phyloP scores from a whole-genome alignment of 2,113 vertebrate genomes.

The Myrmecophaga tridactyla region DNA sequence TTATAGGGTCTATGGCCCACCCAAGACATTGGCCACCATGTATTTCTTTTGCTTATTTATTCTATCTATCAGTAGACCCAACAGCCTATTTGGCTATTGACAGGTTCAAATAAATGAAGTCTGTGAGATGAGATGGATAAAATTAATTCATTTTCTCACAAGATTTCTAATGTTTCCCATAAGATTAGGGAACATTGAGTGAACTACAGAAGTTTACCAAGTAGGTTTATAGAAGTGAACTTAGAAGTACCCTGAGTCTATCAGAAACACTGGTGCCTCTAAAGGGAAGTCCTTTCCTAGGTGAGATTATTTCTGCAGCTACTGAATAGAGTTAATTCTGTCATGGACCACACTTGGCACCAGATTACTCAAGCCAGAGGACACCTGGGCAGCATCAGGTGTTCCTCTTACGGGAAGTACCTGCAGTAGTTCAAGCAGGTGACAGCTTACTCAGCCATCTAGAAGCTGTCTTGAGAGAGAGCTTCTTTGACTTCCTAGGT shows the following conservation, averaged over 20 bases:
- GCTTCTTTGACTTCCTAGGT: too few species aligned
- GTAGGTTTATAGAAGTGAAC: neutral
- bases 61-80: too few species aligned
- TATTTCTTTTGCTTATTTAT: neutral
- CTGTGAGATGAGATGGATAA: neutral
- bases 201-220: neutral
- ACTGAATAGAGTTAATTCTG: neutral
- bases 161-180: neutral
- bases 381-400: too few species aligned
- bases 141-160: neutral
- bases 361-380: too few species aligned
- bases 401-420: too few species aligned
- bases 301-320: neutral
- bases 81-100: neutral
- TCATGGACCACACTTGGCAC: neutral
- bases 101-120: neutral
- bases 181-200: neutral
- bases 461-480: too few species aligned
- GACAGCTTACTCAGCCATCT: too few species aligned
- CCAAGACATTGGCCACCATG: neutral
- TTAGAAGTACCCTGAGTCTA: neutral
- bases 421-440: too few species aligned
- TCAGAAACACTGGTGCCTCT: neutral
- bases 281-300: neutral
- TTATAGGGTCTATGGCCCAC: neutral